A percentile compares a stretch with the other conserved stretches of the same genome.
These are phyloP conservation scores for Aphrophora alni DNA, from an alignment of 2,888 invertebrate genomes.

Conservation along the genomic window DNA sequence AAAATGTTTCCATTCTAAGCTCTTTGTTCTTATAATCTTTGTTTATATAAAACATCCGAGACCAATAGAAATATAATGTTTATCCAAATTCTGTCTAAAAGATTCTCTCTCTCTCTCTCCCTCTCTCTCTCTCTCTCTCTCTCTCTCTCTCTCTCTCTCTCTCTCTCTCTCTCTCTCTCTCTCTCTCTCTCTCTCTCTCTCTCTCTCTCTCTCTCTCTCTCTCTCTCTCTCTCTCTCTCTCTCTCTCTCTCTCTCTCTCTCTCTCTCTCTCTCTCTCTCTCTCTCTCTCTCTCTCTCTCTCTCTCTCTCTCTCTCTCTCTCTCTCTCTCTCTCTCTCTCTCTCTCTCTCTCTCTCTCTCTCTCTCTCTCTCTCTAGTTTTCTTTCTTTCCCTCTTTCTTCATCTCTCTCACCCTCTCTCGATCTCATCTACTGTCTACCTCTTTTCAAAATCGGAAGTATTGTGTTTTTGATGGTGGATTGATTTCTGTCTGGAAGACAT, in stretches of 20 bases:
- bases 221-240: neutral
- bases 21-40: too few species aligned
- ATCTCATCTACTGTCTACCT: neutral
- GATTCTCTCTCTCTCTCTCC: neutral
- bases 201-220: constrained; percentile 16
- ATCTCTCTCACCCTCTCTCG: neutral
- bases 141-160: neutral
- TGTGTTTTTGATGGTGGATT: too few species aligned
- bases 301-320: neutral
- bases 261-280: neutral
- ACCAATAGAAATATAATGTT: too few species aligned
- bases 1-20: too few species aligned
- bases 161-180: neutral
- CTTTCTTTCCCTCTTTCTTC: neutral
- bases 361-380: too few species aligned
- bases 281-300: constrained; percentile 15
- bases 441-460: too few species aligned
- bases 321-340: neutral
- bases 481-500: too few species aligned
- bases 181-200: neutral
- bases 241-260: constrained; percentile 13
- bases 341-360: constrained; percentile 3
- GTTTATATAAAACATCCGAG: too few species aligned
- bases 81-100: neutral
- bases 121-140: neutral